Base-by-base conservation (phyloP, 2,113 vertebrate genomes). In the Platichthys flesus region DNA sequence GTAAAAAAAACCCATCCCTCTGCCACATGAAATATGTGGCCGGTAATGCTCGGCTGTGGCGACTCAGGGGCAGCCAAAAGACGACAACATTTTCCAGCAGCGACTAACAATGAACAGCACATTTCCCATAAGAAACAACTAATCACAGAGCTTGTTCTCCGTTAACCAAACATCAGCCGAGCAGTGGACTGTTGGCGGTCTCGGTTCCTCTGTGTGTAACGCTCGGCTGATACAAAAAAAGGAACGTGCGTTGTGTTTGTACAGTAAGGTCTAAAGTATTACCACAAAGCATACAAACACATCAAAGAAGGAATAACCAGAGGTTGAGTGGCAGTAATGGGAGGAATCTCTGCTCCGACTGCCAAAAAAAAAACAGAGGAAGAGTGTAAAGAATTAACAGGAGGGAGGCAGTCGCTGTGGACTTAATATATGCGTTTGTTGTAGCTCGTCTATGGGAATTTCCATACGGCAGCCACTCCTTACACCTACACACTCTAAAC, bases 391-490 rank as follows among this genome's bases (percentile, higher is more conserved):
- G 26, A 80, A 21, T 51, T 26, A 71, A 55, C 57, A 64, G 45
- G 52, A 64, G 60, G 28, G 12, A 24, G 3, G 16, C 9, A 5
- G 35, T 63, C 6, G 0, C 15, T 76, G 42, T 55, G 51, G 58
- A 10, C 23, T 37, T 67, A 23, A 26, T 58, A 12, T 59, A 23
- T 72, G 59, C 64, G 52, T 76, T 75, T 70, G 47, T 69, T 47
- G 64, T 64, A 85, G 51, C 4, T 64, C 60, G 64, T 75, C 23
- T 45, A 60, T 79, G 82, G 83, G 67, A 79, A 83, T 85, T 85
- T 85, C 86, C 88, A 60, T 81, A 47, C 58, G 42, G 28, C 51
- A 42, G 60, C 18, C 56, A 20, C 64, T 76, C 70, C 74, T 31
- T 69, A 78, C 58, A 74, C 63, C 69, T 63, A 67, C 40, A 58